Evolutionary conservation across 2,888 invertebrate species (phyloP).

Genomic region (Synergus japonicus): DNA sequence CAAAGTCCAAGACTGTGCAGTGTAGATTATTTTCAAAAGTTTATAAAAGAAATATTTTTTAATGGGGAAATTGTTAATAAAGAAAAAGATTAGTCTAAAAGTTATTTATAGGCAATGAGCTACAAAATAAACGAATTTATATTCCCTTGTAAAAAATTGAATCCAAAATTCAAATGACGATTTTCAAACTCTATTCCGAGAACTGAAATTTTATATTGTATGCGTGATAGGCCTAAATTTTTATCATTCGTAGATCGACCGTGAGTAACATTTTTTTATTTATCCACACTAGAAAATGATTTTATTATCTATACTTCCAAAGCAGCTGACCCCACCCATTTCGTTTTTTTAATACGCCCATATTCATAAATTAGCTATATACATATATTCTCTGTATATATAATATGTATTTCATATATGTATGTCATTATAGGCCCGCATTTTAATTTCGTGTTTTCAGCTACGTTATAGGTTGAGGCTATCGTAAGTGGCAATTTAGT

Average conservation of each 20-base stretch:
- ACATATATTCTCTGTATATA: not conserved
- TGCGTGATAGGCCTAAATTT: conserved; percentile 24
- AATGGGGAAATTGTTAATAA: too few relatives aligned
- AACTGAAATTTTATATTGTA: conserved; percentile 5
- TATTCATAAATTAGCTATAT: not conserved
- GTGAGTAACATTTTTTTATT: not conserved
- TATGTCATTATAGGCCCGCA: not conserved
- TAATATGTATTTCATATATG: too few relatives aligned
- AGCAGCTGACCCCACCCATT: not conserved
- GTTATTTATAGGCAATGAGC: too few relatives aligned
- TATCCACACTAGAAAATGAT: not conserved
- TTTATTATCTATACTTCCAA: too few relatives aligned
- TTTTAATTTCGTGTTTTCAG: not conserved
- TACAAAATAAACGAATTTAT: too few relatives aligned
- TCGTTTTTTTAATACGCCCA: not conserved
- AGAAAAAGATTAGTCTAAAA: too few relatives aligned
- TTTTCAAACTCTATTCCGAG: not conserved
- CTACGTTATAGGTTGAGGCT: not conserved
- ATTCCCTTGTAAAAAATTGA: too few relatives aligned
- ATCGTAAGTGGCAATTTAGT: not conserved
- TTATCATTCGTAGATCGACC: not conserved
- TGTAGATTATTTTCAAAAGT: not conserved
- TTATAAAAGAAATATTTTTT: not conserved
- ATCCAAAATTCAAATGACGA: too few relatives aligned
- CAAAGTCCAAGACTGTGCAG: not conserved